These are phyloP conservation scores for Amorpha juglandis DNA, from an alignment of 2,888 invertebrate genomes.

Conservation along the genomic window DNA sequence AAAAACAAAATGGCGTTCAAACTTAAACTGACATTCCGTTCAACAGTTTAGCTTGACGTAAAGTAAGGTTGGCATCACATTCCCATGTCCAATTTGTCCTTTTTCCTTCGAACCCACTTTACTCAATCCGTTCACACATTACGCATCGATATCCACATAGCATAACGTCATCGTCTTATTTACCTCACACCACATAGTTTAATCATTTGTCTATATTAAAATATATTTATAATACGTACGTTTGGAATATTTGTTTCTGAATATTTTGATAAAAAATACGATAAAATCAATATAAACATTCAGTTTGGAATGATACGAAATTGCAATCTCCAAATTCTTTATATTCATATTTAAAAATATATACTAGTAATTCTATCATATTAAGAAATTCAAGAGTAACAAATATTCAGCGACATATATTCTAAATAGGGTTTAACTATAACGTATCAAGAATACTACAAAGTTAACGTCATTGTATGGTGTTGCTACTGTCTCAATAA, in stretches of 20 bases:
- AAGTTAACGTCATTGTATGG: conserved; percentile 73
- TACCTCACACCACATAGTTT: conserved; percentile 75
- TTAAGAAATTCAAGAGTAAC: not conserved
- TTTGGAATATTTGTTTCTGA: conserved; percentile 43
- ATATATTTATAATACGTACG: conserved; percentile 41
- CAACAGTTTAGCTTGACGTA: not conserved
- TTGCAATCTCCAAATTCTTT: not conserved
- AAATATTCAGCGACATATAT: conserved; percentile 41
- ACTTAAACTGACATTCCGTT: conserved; percentile 8
- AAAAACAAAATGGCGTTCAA: not conserved
- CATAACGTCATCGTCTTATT: conserved; percentile 61
- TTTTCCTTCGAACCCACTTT: conserved; percentile 30
- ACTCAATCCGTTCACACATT: conserved; percentile 51
- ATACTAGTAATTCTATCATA: no score
- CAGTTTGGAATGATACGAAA: not conserved
- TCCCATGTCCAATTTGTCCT: conserved; percentile 37
- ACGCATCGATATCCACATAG: conserved; percentile 55
- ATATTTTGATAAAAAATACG: not conserved
- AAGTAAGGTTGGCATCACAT: conserved; percentile 19
- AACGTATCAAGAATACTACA: conserved; percentile 47
- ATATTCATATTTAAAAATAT: not conserved
- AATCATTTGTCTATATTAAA: conserved; percentile 49
- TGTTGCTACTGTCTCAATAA: conserved; percentile 74
- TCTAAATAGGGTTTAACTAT: conserved; percentile 50
- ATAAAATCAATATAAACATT: not conserved